Evolutionary conservation across 2,888 invertebrate species (phyloP).

Genomic region (Lacanobia wlatinum): DNA sequence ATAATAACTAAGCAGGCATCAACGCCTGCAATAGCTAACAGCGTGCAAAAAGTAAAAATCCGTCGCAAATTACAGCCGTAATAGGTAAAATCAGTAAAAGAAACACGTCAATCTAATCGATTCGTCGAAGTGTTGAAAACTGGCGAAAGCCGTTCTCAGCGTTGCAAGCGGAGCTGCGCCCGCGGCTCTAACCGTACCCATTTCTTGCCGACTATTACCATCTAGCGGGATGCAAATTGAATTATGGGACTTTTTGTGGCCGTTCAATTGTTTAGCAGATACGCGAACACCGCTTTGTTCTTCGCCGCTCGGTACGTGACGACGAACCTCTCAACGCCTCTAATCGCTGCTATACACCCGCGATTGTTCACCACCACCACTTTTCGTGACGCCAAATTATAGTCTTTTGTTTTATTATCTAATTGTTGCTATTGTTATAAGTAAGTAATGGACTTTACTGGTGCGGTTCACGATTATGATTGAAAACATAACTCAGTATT

Average conservation of each 20-base stretch:
- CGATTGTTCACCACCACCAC: conserved; percentile 85
- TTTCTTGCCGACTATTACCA: conserved; percentile 83
- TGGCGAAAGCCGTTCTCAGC: conserved; percentile 89
- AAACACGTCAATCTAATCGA: conserved; percentile 84
- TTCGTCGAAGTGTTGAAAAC: conserved; percentile 89
- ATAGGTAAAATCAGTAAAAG: conserved; percentile 79
- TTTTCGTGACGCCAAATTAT: conserved; percentile 87
- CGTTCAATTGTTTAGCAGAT: conserved; percentile 85
- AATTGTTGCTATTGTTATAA: conserved; percentile 88
- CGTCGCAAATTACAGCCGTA: conserved; percentile 67
- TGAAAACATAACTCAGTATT: conserved; percentile 63
- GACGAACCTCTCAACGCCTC: conserved; percentile 85
- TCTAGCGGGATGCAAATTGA: conserved; percentile 91
- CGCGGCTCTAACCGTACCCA: conserved; percentile 84
- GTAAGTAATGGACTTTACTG: conserved; percentile 78
- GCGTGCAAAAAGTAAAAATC: conserved; percentile 56
- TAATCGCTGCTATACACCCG: conserved; percentile 79
- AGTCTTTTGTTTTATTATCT: conserved; percentile 89
- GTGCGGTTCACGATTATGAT: conserved; percentile 71
- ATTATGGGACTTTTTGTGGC: conserved; percentile 90
- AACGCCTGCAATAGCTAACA: conserved; percentile 27
- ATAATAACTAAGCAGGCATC: conserved; percentile 29
- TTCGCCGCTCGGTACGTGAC: conserved; percentile 87
- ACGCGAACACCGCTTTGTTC: conserved; percentile 82
- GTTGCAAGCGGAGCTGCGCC: conserved; percentile 77